Conservation (phyloP, 2,888 invertebrate genomes). For the Nezara viridula region DNA sequence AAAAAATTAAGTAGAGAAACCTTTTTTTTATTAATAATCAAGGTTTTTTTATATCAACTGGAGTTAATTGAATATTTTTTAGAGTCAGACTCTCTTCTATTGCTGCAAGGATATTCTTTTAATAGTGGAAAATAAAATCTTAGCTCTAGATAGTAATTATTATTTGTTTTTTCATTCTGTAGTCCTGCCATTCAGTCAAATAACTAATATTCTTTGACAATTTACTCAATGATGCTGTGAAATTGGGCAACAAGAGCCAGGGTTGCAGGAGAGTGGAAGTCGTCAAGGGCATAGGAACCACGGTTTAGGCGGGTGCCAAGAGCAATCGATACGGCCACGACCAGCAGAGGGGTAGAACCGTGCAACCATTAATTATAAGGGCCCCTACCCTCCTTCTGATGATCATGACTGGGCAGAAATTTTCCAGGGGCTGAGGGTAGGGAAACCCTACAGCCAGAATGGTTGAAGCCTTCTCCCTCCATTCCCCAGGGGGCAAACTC, state of each 20-base stretch:
- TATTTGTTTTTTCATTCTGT: neutral
- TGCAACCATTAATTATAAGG: slow-evolving; percentile 60
- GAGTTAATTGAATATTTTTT: neutral
- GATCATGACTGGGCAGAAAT: slow-evolving; percentile 51
- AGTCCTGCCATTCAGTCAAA: neutral
- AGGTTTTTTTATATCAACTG: neutral
- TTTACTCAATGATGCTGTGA: neutral
- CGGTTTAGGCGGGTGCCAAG: slow-evolving; percentile 55
- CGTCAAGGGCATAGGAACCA: slow-evolving; percentile 58
- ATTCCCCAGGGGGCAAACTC: neutral
- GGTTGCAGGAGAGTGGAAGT: slow-evolving; percentile 54
- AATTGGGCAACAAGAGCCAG: slow-evolving; percentile 47
- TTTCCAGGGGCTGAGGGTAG: slow-evolving; percentile 33
- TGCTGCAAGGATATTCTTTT: neutral
- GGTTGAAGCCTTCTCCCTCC: neutral
- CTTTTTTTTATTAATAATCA: too few species aligned
- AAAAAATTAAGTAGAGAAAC: too few species aligned
- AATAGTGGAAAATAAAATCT: neutral
- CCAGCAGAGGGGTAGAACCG: slow-evolving; percentile 51
- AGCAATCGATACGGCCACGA: slow-evolving; percentile 57
- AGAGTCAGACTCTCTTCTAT: neutral
- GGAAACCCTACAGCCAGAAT: slow-evolving; percentile 10
- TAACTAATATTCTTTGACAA: neutral
- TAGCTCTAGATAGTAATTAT: neutral
- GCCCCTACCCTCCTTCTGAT: slow-evolving; percentile 58